phyloP scores from a whole-genome alignment of 2,113 vertebrate genomes.

The Pithys albifrons region DNA sequence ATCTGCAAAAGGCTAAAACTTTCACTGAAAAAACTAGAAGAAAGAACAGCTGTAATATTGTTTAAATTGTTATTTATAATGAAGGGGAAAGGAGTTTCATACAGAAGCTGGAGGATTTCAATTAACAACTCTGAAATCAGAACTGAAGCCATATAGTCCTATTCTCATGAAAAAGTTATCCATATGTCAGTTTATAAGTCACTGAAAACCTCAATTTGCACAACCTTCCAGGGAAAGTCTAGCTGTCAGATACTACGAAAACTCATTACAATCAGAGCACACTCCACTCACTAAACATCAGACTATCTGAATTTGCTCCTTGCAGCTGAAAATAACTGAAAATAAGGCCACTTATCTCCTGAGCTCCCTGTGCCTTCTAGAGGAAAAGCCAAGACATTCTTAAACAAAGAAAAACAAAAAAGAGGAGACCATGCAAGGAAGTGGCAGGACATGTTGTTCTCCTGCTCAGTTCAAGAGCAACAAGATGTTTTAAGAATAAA shows the following conservation, averaged over 20 bases:
- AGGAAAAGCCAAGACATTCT: neutral
- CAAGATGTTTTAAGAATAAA: neutral
- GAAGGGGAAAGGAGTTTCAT: neutral
- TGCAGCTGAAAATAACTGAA: neutral
- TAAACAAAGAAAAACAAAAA: neutral
- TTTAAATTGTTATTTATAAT: neutral
- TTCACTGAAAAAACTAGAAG: neutral
- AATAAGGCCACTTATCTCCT: neutral
- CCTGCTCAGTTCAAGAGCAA: neutral
- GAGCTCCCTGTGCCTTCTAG: neutral
- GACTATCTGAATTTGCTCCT: neutral
- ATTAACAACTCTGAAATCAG: neutral
- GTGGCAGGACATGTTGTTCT: neutral
- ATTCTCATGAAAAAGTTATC: neutral
- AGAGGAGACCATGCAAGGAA: neutral
- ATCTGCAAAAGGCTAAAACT: neutral
- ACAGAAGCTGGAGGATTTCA: neutral
- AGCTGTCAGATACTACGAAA: neutral
- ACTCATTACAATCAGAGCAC: neutral
- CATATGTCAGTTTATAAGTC: neutral
- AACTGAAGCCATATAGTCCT: neutral
- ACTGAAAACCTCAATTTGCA: neutral
- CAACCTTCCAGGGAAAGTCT: neutral
- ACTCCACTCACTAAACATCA: neutral
- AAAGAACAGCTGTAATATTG: neutral